Conservation (phyloP, 2,888 invertebrate species). For the Andrena fulva region DNA sequence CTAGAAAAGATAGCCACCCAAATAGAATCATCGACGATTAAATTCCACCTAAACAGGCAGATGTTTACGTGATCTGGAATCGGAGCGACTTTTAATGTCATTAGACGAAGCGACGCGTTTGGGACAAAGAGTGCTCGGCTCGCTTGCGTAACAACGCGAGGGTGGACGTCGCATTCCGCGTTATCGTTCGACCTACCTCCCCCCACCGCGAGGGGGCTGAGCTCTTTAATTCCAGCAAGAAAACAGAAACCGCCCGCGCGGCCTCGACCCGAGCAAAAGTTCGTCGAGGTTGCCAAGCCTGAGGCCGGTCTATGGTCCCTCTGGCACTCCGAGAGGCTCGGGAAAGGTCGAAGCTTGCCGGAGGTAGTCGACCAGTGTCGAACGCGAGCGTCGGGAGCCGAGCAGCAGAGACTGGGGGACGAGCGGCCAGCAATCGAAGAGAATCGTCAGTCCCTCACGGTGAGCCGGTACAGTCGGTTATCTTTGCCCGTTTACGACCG, state of each 20-base stretch:
- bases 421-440: slow-evolving; percentile 54
- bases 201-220: slow-evolving; percentile 31
- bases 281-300: slow-evolving; percentile 74
- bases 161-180: slow-evolving; percentile 39
- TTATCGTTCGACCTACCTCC: slow-evolving; percentile 54
- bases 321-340: slow-evolving; percentile 37
- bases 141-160: slow-evolving; percentile 45
- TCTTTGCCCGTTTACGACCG: slow-evolving; percentile 34
- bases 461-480: slow-evolving; percentile 72
- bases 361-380: slow-evolving; percentile 59
- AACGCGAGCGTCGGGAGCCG: slow-evolving; percentile 57
- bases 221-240: slow-evolving; percentile 61
- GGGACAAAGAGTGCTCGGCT: neutral
- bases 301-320: slow-evolving; percentile 46
- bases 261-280: slow-evolving; percentile 77
- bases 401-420: slow-evolving; percentile 53
- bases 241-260: slow-evolving; percentile 69
- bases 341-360: slow-evolving; percentile 60
- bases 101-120: neutral
- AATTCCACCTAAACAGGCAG: slow-evolving; percentile 2
- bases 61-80: slow-evolving; percentile 19
- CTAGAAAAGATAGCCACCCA: neutral
- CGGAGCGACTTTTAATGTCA: neutral
- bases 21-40: slow-evolving; percentile 4
- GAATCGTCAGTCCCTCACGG: slow-evolving; percentile 73